Percentiles rank a stretch among this genome's conserved stretches.
Conservation (phyloP, 1,140 invertebrate species). For the Temnothorax longispinosus region DNA sequence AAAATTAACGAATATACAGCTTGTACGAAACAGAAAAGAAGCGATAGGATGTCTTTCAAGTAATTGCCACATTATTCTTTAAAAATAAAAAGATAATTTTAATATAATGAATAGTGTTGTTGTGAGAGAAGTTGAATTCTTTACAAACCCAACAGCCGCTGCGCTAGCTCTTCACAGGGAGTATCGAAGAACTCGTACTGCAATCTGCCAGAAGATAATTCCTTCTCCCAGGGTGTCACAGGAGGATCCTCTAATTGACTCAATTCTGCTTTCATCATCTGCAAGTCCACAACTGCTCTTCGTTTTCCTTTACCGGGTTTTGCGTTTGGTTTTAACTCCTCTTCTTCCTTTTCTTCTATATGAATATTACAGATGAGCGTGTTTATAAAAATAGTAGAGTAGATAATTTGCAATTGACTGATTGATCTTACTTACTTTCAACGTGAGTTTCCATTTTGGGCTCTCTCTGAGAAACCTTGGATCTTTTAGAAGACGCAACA, state of each 20-base stretch:
- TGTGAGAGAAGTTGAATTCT: not conserved
- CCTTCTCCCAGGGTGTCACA: conserved; percentile 74
- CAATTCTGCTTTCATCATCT: conserved; percentile 78
- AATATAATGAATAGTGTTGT: not conserved
- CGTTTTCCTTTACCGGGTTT: conserved; percentile 61
- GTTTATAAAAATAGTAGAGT: not conserved
- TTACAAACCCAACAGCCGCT: conserved; percentile 87
- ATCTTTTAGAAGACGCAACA: conserved; percentile 1
- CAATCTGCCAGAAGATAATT: conserved; percentile 75
- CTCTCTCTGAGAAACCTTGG: not conserved
- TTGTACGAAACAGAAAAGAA: not conserved
- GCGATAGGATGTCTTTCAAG: not conserved
- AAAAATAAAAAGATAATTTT: not conserved
- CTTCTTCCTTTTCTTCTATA: conserved; percentile 51
- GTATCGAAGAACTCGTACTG: conserved; percentile 83
- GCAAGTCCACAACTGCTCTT: conserved; percentile 71
- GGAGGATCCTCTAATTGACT: conserved; percentile 81
- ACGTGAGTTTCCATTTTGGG: not conserved
- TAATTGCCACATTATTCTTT: not conserved
- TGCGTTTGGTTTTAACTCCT: conserved; percentile 42
- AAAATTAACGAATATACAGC: not conserved
- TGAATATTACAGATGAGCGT: not conserved
- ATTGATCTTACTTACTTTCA: conserved; percentile 17
- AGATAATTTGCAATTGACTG: not conserved
- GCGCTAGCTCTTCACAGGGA: conserved; percentile 86